Evolutionary conservation across 1,140 invertebrate genomes (phyloP).

Genomic region (Drosophila sulfurigaster): DNA sequence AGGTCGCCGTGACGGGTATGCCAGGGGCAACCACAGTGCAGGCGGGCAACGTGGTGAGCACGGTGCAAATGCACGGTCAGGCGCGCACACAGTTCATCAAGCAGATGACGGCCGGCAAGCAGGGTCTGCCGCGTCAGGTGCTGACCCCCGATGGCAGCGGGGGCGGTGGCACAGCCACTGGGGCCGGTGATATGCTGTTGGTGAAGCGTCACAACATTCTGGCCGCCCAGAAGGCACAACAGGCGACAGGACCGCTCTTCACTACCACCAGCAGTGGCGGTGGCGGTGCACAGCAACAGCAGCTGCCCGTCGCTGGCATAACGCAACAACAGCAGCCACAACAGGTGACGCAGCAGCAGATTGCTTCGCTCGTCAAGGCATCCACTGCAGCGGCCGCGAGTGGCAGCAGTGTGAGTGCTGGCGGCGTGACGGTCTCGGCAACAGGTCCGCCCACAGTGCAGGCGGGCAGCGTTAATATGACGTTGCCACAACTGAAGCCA

Average conservation of each 20-base stretch:
- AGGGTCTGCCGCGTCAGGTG: conserved; percentile 86
- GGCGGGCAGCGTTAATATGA: conserved; percentile 84
- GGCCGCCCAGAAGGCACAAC: conserved; percentile 85
- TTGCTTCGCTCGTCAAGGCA: conserved; percentile 83
- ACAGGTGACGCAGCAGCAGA: conserved; percentile 78
- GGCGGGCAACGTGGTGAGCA: conserved; percentile 69
- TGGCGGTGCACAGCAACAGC: conserved; percentile 41
- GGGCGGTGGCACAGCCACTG: conserved; percentile 32
- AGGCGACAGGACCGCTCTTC: conserved; percentile 83
- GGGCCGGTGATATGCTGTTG: conserved; percentile 88
- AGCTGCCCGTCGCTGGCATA: conserved; percentile 32
- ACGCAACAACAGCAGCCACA: conserved; percentile 65
- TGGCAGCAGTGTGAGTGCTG: conserved; percentile 68
- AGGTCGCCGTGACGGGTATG: conserved; percentile 82
- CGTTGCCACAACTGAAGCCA: conserved; percentile 79
- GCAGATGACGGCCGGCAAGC: conserved; percentile 83
- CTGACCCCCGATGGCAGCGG: conserved; percentile 87
- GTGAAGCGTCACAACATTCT: conserved; percentile 89
- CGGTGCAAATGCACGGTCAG: conserved; percentile 74
- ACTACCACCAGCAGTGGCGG: conserved; percentile 60
- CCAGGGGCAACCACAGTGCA: conserved; percentile 57
- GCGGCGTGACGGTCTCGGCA: conserved; percentile 78
- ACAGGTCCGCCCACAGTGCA: conserved; percentile 85
- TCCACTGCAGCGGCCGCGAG: conserved; percentile 82
- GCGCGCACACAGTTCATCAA: conserved; percentile 82